Base-by-base conservation (phyloP, 2,888 invertebrate species). In the Parelbella ahira region DNA sequence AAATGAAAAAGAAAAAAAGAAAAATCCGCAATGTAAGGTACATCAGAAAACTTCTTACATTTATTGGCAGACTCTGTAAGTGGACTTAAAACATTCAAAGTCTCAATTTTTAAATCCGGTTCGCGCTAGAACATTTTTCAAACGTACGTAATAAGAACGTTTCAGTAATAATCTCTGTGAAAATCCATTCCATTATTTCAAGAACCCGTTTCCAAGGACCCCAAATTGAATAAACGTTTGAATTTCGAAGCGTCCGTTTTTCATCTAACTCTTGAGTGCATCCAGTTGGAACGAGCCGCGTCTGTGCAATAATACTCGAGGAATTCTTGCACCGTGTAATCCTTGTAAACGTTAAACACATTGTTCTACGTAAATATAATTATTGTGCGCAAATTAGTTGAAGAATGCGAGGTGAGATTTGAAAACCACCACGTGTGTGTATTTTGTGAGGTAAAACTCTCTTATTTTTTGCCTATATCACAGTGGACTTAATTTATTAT, bases 261-360 rank as follows among this genome's bases (percentile, higher is more conserved):
- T 50, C 46, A 47, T 45, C 37, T 28, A 32, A 46, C 33, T 39
- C 39, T 44, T 44, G 43, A 28, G 37, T 47, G 44, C 44, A 48
- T 25, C 47, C 45, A 42, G 34, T 42, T 12, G 43, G 37, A 49
- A 47, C 18, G 39, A 3, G 13, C 37, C 37, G 5, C 24, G 32
- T 32, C 38, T 23, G 30, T 39, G 39, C 32, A 39, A 33, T 41
- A 33, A 41, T 33, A 27, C 25, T 13, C 41, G 24, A 6, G 12
- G 10, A 12, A 21, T 34, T 28, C 33, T 20, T 41, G 20, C 32
- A 20, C 23, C 23, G 29, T 41, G 41, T 41, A 41, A 41, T 41
- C 33, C 21, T 2, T 5, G 27, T 10, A 13, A 28, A 41, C 33
- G 8, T 20, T 32, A 30, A 5, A 23, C 15, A 21, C 11, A 7